Evolutionary conservation across 2,113 vertebrate genomes (phyloP).

Genomic region (Thunnus maccoyii): DNA sequence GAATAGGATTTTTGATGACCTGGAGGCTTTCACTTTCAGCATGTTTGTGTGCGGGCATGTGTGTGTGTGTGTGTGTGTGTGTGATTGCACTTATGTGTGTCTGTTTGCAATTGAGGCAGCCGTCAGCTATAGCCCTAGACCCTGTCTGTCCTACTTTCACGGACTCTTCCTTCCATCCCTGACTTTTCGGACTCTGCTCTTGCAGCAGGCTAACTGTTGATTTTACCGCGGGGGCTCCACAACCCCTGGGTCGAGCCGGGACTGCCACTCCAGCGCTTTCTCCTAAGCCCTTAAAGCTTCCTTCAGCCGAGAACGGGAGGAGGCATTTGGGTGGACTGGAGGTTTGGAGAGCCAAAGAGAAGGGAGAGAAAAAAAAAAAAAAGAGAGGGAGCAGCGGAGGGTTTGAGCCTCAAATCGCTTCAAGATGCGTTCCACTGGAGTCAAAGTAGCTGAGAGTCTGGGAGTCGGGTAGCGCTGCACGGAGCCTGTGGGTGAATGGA

Average conservation of each 20-base stretch:
- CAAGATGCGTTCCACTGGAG: constrained; percentile 82
- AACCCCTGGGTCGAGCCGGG: constrained; percentile 69
- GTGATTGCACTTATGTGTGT: constrained; percentile 41
- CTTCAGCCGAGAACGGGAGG: constrained; percentile 45
- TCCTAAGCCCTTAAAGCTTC: constrained; percentile 74
- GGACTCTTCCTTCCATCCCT: constrained; percentile 29
- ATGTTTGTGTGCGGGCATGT: constrained; percentile 31
- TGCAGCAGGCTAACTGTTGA: constrained; percentile 77
- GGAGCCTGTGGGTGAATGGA: constrained; percentile 71
- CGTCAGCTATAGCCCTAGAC: constrained; percentile 39
- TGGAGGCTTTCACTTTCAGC: constrained; percentile 49
- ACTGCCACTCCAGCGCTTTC: constrained; percentile 73
- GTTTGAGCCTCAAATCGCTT: constrained; percentile 83
- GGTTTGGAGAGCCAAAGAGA: constrained; percentile 15
- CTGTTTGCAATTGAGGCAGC: constrained; percentile 53
- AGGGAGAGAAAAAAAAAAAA: background rate
- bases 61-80: background rate
- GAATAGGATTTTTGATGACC: constrained; percentile 71
- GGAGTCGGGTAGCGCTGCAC: constrained; percentile 69
- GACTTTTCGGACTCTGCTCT: constrained; percentile 24
- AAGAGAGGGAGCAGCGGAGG: constrained; percentile 40
- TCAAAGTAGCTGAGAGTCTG: constrained; percentile 66
- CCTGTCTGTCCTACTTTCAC: constrained; percentile 60
- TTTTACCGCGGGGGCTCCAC: constrained; percentile 76
- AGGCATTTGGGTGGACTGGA: constrained; percentile 28